A percentile compares a stretch with the other conserved stretches of the same genome.
Conservation (phyloP, 2,113 vertebrate genomes). For the Eulacestoma nigropectus region DNA sequence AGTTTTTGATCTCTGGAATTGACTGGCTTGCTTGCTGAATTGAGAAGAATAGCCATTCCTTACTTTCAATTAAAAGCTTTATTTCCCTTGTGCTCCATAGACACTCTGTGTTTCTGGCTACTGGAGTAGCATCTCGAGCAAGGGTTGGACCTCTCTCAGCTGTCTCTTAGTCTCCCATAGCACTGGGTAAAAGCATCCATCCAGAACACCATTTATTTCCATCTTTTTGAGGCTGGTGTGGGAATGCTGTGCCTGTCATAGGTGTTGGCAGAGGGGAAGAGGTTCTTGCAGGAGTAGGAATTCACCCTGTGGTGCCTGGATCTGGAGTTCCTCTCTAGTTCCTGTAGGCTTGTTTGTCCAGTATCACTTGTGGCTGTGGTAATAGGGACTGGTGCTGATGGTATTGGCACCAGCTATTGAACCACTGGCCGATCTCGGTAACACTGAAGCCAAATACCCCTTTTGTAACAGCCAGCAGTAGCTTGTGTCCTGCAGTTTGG, state of each 20-base stretch:
- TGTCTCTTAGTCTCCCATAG: neutral
- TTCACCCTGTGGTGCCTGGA: neutral
- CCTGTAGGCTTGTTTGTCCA: neutral
- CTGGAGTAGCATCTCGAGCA: neutral
- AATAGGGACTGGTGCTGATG: neutral
- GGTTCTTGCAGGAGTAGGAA: neutral
- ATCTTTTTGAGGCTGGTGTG: neutral
- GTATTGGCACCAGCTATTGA: neutral
- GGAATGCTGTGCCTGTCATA: neutral
- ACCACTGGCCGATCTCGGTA: neutral
- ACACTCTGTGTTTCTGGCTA: neutral
- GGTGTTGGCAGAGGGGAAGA: fast-evolving
- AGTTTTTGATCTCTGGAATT: neutral
- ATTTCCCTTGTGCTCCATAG: neutral
- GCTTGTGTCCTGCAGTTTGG: neutral
- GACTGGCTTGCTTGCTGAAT: neutral
- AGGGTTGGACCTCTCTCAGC: neutral
- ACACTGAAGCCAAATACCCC: neutral
- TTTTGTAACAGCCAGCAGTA: neutral
- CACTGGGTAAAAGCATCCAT: neutral
- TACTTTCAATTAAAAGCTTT: neutral
- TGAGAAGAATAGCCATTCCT: neutral
- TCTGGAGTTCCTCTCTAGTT: neutral
- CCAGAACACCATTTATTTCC: neutral
- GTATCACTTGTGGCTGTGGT: neutral